phyloP scores from a whole-genome alignment of 2,797 vertebrate genomes.

The Manis javanica region DNA sequence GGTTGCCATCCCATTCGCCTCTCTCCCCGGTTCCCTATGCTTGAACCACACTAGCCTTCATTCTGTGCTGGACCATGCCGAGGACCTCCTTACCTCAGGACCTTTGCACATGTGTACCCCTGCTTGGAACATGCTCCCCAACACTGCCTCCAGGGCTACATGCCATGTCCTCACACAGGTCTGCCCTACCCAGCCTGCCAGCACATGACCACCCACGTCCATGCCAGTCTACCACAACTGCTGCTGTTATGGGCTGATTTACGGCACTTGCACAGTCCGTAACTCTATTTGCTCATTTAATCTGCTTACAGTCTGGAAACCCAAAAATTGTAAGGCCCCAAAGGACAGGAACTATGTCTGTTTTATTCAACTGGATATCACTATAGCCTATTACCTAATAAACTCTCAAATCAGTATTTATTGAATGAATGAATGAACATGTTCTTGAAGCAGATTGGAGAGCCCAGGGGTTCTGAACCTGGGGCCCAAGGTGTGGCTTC shows the following conservation, averaged over 20 bases:
- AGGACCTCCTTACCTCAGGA: background rate
- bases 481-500: background rate
- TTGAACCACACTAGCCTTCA: background rate
- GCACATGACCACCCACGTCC: fast-evolving
- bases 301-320: background rate
- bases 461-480: background rate
- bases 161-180: too few relatives aligned
- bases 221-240: fast-evolving
- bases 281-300: background rate
- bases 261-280: fast-evolving
- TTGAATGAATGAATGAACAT: background rate
- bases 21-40: too few relatives aligned
- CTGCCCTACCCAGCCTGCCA: background rate
- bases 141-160: background rate
- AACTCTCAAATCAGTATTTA: too few relatives aligned
- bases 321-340: background rate
- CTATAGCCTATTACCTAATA: background rate
- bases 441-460: background rate
- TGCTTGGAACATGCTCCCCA: background rate
- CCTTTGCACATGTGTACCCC: background rate
- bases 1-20: fast-evolving
- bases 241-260: fast-evolving
- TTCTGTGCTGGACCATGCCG: background rate
- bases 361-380: background rate
- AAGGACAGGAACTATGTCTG: background rate